Conservation (phyloP, 1,140 invertebrate species). For the Brachionus sp. region DNA sequence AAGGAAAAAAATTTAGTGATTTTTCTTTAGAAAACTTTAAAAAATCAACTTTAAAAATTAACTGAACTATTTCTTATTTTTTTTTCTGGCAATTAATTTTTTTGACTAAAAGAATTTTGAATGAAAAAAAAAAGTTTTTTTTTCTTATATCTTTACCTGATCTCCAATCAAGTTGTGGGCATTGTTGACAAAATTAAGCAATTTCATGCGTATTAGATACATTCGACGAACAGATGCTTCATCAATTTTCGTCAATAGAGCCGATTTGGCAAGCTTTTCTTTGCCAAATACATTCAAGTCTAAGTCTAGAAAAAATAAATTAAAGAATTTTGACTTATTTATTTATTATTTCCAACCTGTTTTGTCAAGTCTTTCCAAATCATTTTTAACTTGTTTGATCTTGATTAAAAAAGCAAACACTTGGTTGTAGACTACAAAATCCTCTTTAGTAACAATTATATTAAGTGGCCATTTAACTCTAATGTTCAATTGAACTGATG, state of each 20-base stretch:
- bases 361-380: constrained; percentile 18
- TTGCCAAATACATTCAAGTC: not conserved
- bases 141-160: constrained; percentile 1
- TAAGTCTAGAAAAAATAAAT: not conserved
- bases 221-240: constrained; percentile 6
- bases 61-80: too few species aligned
- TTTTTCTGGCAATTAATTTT: not conserved
- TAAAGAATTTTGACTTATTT: not conserved
- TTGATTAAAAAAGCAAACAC: constrained; percentile 4
- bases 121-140: not conserved
- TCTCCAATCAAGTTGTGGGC: constrained; percentile 31
- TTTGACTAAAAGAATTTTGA: not conserved
- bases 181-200: constrained; percentile 37
- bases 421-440: constrained; percentile 1
- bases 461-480: constrained; percentile 35
- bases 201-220: constrained; percentile 17
- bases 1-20: too few species aligned
- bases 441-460: constrained; percentile 1
- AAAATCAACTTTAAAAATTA: too few species aligned
- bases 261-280: not conserved
- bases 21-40: too few species aligned
- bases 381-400: constrained; percentile 41
- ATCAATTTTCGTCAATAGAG: not conserved
- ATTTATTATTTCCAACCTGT: not conserved
- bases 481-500: not conserved